Percentiles rank a stretch among this genome's conserved stretches.
phyloP scores from a whole-genome alignment of 2,797 vertebrate species.

The Gastrophryne carolinensis region DNA sequence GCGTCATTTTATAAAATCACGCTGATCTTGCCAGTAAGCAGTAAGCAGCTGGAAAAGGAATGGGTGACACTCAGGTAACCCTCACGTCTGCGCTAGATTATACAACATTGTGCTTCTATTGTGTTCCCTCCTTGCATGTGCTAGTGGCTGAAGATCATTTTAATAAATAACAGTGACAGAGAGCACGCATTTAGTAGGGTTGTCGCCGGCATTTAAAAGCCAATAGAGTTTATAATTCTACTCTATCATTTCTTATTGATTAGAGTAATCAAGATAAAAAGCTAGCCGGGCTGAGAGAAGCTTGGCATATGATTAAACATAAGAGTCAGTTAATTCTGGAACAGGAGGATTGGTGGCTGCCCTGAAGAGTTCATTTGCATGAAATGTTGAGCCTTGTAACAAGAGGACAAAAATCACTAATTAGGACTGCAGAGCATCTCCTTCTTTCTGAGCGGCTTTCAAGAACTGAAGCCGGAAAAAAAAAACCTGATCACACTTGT shows the following conservation, averaged over 20 bases:
- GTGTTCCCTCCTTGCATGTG: conserved; percentile 63
- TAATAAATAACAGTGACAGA: conserved; percentile 75
- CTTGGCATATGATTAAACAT: conserved; percentile 86
- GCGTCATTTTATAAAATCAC: too few relatives aligned
- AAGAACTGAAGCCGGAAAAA: conserved; percentile 65
- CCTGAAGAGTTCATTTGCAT: conserved; percentile 92
- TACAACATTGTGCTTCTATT: conserved; percentile 49
- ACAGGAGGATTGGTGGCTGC: conserved; percentile 75
- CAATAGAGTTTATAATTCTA: conserved; percentile 83
- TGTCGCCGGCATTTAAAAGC: conserved; percentile 81
- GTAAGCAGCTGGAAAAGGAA: background rate
- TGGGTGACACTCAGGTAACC: background rate
- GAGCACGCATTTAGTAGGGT: conserved; percentile 72
- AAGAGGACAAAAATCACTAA: conserved; percentile 96
- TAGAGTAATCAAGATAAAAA: conserved; percentile 86
- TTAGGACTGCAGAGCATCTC: conserved; percentile 82
- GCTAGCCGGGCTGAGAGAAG: conserved; percentile 77
- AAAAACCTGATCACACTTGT: conserved; percentile 60
- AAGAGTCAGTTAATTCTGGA: conserved; percentile 87
- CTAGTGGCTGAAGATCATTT: conserved; percentile 69
- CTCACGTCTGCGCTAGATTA: conserved; percentile 16
- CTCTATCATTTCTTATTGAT: conserved; percentile 85
- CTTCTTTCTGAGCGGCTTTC: conserved; percentile 79
- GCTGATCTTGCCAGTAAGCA: background rate
- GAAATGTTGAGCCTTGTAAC: conserved; percentile 81